Evolutionary conservation across 2,888 invertebrate genomes (phyloP), one percentile per base, ranked within the genome.

Genomic region (Orthonevra nobilis): DNA sequence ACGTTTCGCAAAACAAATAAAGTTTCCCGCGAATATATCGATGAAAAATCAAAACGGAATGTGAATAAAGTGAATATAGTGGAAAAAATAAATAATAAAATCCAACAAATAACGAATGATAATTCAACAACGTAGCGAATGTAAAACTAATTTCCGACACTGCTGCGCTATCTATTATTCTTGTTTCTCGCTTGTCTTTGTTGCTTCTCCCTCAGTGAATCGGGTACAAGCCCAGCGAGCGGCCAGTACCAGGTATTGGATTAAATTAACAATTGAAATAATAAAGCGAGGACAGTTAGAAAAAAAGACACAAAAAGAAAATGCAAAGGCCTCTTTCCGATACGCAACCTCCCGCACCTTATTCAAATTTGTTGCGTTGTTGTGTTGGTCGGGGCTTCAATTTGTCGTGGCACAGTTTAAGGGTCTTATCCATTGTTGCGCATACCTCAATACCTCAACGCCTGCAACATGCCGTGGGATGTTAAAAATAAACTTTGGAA

Each of bases 81-180:
- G 56, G 42, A 34, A 69, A 61, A 23, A 26, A 52, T 38, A 48
- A 30, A 34, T 12, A 46, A 60, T 50, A 26, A 46, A n/a, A 5
- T 14, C 36, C 32, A n/a, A 56, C 26, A 30, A 42, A 52, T 23
- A 40, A 14, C 0, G 12, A 20, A 42, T 32, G 38, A 19, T 34
- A 50, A 36, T 6, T 14, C 6, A 69, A 36, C 14, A 15, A 15
- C 48, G 9, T 40, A 58, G 38, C 23, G 14, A 54, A 58, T 74
- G 68, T 60, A 74, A 70, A 77, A 60, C 58, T 40, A 40, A 66
- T 72, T 72, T 46, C 32, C n/a, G n/a, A n/a, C n/a, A n/a, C 52
- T 60, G 26, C 63, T 58, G 14, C 60, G 44, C 52, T 73, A 69
- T 69, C 63, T 58, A 32, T 44, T 50, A 69, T 69, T 56, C 50